Evolutionary conservation across 2,113 vertebrate genomes (phyloP).

Genomic region (Eonycteris spelaea): DNA sequence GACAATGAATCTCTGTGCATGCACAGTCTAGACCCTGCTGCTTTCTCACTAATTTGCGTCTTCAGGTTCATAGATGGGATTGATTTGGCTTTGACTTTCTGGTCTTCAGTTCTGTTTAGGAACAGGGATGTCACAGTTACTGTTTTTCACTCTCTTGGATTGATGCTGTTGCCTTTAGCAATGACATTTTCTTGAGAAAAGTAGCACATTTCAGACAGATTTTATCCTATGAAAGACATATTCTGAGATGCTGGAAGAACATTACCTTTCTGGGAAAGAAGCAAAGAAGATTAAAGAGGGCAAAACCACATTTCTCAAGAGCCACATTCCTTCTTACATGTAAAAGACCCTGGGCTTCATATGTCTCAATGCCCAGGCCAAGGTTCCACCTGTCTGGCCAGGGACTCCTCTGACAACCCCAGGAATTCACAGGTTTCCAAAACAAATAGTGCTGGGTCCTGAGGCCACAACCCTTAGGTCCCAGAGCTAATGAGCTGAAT

Average conservation of each 20-base stretch:
- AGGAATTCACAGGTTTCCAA: neutral
- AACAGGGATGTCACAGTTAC: neutral
- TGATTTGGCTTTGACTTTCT: neutral
- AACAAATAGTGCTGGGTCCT: rapidly evolving
- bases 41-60: neutral
- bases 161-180: neutral
- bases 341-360: neutral
- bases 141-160: neutral
- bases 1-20: rapidly evolving
- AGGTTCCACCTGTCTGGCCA: neutral
- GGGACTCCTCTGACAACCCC: neutral
- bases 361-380: rapidly evolving
- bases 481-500: neutral
- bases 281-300: neutral
- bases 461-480: neutral
- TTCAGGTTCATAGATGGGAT: neutral
- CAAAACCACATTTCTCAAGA: neutral
- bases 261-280: neutral
- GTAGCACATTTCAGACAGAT: neutral
- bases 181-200: neutral
- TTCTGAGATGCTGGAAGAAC: neutral
- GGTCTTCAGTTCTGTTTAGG: neutral
- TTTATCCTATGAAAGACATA: neutral
- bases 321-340: rapidly evolving
- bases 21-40: neutral